Conservation (phyloP, 2,888 invertebrate species). For the Laspeyria flexula region DNA sequence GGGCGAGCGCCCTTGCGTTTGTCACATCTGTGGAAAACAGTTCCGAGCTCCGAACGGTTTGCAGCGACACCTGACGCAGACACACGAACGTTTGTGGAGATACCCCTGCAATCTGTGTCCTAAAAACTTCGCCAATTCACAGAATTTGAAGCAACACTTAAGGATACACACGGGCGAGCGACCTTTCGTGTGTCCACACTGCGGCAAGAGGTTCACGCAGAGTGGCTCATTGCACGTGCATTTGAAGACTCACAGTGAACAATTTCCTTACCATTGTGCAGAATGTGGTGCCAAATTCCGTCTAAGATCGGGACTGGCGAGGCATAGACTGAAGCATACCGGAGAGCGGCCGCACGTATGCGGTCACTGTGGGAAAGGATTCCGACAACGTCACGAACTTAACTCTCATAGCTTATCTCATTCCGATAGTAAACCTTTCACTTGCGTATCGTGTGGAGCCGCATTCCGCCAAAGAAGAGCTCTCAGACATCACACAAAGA, state of each 20-base stretch:
- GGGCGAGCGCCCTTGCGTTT: constrained; percentile 88
- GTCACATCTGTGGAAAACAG: constrained; percentile 88
- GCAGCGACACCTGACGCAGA: constrained; percentile 87
- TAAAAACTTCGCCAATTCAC: constrained; percentile 86
- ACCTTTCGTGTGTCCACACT: constrained; percentile 85
- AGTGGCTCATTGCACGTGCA: constrained; percentile 88
- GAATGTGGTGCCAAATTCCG: constrained; percentile 87
- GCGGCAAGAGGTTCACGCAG: constrained; percentile 88
- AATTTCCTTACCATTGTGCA: constrained; percentile 85
- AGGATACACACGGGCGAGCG: constrained; percentile 87
- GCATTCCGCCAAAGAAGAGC: constrained; percentile 81
- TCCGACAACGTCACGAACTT: constrained; percentile 87
- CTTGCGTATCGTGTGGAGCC: constrained; percentile 83
- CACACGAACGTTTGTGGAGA: constrained; percentile 87
- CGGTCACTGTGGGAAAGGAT: constrained; percentile 83
- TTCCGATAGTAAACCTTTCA: constrained; percentile 82
- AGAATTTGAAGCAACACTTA: constrained; percentile 86
- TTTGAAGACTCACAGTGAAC: constrained; percentile 84
- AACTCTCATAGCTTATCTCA: constrained; percentile 84
- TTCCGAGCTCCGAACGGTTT: constrained; percentile 88
- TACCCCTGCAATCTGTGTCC: constrained; percentile 85
- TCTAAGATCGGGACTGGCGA: constrained; percentile 82
- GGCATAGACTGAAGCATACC: constrained; percentile 87
- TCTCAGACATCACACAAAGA: constrained; percentile 74
- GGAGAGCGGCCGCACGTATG: constrained; percentile 88